Evolutionary conservation across 37 sponge, comb jelly and placozoan species (phyloP).

Genomic region (Cladorhizidae sp.): DNA sequence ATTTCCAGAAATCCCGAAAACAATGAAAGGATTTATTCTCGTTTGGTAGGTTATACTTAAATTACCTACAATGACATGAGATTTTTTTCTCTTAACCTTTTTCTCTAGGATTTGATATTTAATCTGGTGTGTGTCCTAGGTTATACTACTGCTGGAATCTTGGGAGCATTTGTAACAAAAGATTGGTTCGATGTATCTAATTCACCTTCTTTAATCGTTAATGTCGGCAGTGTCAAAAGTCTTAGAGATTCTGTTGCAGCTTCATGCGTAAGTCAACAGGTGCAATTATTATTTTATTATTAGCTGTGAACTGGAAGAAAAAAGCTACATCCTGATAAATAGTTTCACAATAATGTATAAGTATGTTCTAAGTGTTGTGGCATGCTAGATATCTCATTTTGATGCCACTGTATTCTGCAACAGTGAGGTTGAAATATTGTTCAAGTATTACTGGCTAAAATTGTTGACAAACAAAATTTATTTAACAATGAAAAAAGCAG

Average conservation of each 20-base stretch:
- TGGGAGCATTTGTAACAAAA: background rate
- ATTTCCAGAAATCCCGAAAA: background rate
- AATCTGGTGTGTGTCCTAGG: slow-evolving; percentile 1
- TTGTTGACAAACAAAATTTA: too few species aligned
- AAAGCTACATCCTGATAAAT: too few species aligned
- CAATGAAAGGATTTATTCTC: background rate
- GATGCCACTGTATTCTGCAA: too few species aligned
- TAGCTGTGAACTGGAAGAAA: too few species aligned
- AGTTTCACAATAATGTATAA: too few species aligned
- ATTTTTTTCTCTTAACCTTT: background rate
- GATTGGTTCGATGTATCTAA: background rate
- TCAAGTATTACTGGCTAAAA: too few species aligned
- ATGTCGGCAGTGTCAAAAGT: background rate
- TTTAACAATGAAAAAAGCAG: too few species aligned
- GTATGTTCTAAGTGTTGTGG: too few species aligned
- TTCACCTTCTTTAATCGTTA: background rate
- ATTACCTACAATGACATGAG: background rate
- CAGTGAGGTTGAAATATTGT: too few species aligned
- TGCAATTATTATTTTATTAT: too few species aligned
- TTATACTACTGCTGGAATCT: slow-evolving; percentile 1
- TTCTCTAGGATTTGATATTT: background rate
- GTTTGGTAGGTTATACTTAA: background rate
- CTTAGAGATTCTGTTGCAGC: background rate
- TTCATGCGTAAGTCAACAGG: background rate
- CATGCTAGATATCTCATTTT: too few species aligned